Percentiles rank a stretch among this genome's conserved stretches.
These are phyloP conservation scores for Polyommatus icarus DNA, from an alignment of 2,888 invertebrate genomes.

Conservation along the genomic window DNA sequence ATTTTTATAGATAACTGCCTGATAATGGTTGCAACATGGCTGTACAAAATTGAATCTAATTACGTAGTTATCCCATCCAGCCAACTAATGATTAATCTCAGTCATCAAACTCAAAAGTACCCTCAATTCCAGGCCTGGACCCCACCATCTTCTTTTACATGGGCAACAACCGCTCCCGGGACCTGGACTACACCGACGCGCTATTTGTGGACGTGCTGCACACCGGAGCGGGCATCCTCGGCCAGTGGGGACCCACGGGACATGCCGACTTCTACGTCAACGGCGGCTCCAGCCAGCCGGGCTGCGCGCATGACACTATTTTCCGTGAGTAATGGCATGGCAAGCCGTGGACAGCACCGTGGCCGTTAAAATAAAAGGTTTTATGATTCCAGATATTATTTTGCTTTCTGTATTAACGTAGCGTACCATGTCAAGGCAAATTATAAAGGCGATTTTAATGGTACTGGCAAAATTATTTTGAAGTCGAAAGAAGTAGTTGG, in stretches of 20 bases:
- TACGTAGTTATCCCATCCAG: too few species aligned
- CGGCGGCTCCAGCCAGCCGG: slow-evolving; percentile 93
- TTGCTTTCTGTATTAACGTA: too few species aligned
- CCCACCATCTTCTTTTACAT: slow-evolving; percentile 93
- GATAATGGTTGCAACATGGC: too few species aligned
- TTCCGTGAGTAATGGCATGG: slow-evolving; percentile 82
- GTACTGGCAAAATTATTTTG: neutral
- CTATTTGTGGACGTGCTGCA: slow-evolving; percentile 91
- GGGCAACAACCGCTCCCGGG: slow-evolving; percentile 88
- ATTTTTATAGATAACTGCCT: too few species aligned
- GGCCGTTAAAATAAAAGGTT: too few species aligned
- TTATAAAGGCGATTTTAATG: too few species aligned
- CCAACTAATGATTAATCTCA: neutral
- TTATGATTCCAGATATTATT: too few species aligned
- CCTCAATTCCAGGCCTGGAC: slow-evolving; percentile 83
- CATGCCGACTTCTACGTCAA: slow-evolving; percentile 95
- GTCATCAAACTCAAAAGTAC: neutral
- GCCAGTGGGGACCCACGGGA: slow-evolving; percentile 94
- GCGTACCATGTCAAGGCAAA: too few species aligned
- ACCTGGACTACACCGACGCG: slow-evolving; percentile 89
- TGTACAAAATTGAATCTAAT: too few species aligned
- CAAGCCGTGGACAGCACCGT: too few species aligned
- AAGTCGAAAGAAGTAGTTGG: neutral
- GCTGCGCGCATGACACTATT: slow-evolving; percentile 89
- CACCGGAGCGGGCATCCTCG: slow-evolving; percentile 92